phyloP scores from a whole-genome alignment of 64 coral and sea anemone genomes.

The Montipora sp. region DNA sequence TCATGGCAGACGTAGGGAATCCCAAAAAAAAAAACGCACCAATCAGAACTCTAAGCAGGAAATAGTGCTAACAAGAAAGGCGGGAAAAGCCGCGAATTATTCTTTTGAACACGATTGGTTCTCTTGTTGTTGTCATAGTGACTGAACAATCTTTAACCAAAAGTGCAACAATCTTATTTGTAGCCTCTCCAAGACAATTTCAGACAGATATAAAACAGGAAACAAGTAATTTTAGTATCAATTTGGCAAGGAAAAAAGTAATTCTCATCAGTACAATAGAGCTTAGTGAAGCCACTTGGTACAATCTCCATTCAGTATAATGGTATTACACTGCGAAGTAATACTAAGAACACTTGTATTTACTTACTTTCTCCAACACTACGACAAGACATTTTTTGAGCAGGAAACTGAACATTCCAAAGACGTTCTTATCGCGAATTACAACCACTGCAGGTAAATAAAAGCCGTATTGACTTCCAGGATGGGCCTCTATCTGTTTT shows the following conservation, averaged over 20 bases:
- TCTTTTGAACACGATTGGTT: background rate
- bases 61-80: background rate
- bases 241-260: background rate
- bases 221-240: background rate
- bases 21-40: background rate
- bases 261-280: background rate
- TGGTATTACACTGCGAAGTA: background rate
- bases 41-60: background rate
- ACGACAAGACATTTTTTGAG: no score
- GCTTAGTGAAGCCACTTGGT: background rate
- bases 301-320: background rate
- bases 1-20: background rate
- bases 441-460: no score
- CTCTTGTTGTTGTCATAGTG: background rate
- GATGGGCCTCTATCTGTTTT: no score
- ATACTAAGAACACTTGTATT: background rate
- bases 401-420: no score
- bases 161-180: background rate
- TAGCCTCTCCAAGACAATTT: background rate
- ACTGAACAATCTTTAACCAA: background rate
- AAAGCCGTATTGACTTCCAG: no score
- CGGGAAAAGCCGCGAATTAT: background rate
- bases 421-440: no score
- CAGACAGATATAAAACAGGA: background rate
- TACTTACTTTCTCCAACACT: background rate